phyloP scores from a whole-genome alignment of 2,888 invertebrate species.

The Phytoseiulus persimilis region DNA sequence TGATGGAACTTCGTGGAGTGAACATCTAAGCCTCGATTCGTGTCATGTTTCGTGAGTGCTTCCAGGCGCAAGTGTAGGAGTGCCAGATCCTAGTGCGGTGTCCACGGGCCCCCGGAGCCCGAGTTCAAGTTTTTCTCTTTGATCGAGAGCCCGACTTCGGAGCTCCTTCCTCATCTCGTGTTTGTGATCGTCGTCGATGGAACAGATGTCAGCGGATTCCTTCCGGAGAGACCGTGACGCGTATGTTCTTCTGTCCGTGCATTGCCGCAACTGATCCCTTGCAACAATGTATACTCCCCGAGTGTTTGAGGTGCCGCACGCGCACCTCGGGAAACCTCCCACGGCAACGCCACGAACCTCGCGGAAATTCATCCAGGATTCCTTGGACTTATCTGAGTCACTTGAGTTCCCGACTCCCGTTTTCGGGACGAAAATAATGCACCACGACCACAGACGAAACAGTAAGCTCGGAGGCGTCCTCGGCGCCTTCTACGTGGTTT shows the following conservation, averaged over 20 bases:
- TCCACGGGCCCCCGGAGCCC: too few species aligned
- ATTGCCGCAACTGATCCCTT: background rate
- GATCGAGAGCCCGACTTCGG: too few species aligned
- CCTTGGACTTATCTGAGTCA: background rate
- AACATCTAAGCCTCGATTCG: background rate
- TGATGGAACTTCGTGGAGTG: background rate
- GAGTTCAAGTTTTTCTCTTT: too few species aligned
- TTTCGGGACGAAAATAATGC: background rate
- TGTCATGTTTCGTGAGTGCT: too few species aligned
- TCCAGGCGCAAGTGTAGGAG: too few species aligned
- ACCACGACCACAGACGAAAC: background rate
- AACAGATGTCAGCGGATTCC: background rate
- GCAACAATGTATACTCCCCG: slow-evolving; percentile 13
- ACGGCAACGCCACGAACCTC: background rate
- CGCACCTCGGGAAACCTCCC: background rate
- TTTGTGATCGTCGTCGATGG: background rate
- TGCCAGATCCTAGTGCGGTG: too few species aligned
- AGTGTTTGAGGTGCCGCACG: background rate
- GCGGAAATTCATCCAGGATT: slow-evolving; percentile 22
- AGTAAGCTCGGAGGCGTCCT: background rate
- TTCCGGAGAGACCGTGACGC: background rate
- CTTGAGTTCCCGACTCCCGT: background rate
- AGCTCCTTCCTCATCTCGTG: too few species aligned
- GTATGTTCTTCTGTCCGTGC: background rate
- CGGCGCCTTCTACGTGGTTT: background rate